These are phyloP conservation scores for Brassicogethes aeneus DNA, from an alignment of 2,888 invertebrate species.

Conservation along the genomic window DNA sequence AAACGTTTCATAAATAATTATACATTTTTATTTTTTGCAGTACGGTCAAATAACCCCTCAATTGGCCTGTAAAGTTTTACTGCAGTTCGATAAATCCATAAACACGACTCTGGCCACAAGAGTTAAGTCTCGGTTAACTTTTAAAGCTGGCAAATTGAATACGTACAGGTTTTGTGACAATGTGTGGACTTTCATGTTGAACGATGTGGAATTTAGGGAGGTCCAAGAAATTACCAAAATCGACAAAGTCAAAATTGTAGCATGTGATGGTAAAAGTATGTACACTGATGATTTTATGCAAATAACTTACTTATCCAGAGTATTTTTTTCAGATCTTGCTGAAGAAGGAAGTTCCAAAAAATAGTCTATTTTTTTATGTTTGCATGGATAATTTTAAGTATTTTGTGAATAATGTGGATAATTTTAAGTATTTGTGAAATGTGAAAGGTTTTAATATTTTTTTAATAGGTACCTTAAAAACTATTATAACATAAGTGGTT, in stretches of 20 bases:
- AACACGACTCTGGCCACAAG: conserved; percentile 84
- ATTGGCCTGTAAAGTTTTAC: conserved; percentile 84
- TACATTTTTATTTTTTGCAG: conserved; percentile 47
- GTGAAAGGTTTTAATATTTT: no score
- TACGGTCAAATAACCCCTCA: conserved; percentile 93
- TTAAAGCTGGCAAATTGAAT: conserved; percentile 82
- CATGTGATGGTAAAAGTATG: conserved; percentile 93
- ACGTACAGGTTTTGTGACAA: conserved; percentile 98
- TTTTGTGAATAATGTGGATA: no score
- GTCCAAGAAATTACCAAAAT: conserved; percentile 87
- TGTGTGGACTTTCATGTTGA: conserved; percentile 99
- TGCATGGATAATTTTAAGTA: no score
- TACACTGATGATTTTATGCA: conserved; percentile 22
- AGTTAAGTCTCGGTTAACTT: conserved; percentile 88
- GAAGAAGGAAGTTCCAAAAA: conserved; percentile 31
- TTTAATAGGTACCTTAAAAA: no score
- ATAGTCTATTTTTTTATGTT: conserved; percentile 27
- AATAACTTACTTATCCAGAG: conserved; percentile 4
- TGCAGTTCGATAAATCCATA: conserved; percentile 96
- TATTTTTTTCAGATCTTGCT: conserved; percentile 14
- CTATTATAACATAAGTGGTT: no score
- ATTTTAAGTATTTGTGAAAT: no score
- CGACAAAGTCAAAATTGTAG: conserved; percentile 94
- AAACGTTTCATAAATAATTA: conserved; percentile 10
- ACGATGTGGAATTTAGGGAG: conserved; percentile 95